Base-by-base conservation (phyloP, 2,797 vertebrate species). In the Pterois miles region DNA sequence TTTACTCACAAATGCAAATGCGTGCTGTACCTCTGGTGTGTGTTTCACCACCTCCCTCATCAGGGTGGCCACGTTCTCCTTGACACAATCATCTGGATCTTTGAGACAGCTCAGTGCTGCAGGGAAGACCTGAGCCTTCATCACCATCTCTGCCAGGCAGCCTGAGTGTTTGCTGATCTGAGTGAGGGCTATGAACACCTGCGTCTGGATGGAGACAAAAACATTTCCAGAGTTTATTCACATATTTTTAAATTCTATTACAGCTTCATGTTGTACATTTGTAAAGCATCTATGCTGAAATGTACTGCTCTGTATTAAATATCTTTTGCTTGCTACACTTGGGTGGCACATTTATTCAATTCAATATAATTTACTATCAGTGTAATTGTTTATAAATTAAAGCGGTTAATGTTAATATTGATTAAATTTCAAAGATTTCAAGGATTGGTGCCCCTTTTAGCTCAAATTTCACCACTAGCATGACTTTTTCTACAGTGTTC, bases 41-140 rank as follows among this genome's bases (percentile, higher is more conserved):
- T 98, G 97, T 90, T 97, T 98, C 74, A 95, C 96, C 93, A 99
- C 96, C 94, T 99, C 97, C 91, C 96, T 96, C 93, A 98, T 97
- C 93, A 99, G 95, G 80, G 95, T 97, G 75, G 93, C 93, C 53
- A 96, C 95, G 13, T 98, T 99, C 94, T 99, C 99, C 94, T 92
- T 96, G 88, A 99, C 97, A 0, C 95, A 96, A 86, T 98, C 97
- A 74, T 99, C 97, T 2, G 96, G 96, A 89, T 98, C 97, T 89
- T 95, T 96, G 87, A 99, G 94, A 89, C 96, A 96, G 77, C 90
- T 92, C 73, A 99, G 74, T 2, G 96, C 96, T n/a, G 96, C 95
- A 1, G 97, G 97, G 84, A 99, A 98, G 91, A 99, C 93, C 88
- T 98, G 97, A 0, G 97, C 97, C 92, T 98, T 97, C 12, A 97